Evolutionary conservation across 2,797 vertebrate genomes (phyloP).

Genomic region (Xiphorhynchus erythropygius): DNA sequence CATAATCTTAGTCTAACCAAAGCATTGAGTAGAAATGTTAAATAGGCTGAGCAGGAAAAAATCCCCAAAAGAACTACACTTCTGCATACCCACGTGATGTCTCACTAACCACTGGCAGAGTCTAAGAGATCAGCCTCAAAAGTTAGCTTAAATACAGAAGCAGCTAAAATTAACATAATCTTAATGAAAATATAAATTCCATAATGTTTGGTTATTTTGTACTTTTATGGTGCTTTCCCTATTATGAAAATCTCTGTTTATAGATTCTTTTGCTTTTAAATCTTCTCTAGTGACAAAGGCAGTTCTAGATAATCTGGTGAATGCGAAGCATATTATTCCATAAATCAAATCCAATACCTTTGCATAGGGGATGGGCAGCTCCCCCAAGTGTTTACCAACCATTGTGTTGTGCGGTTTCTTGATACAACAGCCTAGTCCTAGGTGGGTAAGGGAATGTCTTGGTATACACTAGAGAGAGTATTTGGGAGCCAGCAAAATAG

Average conservation of each 20-base stretch:
- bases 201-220: not conserved
- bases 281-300: not conserved
- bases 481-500: not conserved
- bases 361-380: not conserved
- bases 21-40: not conserved
- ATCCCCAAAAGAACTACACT: not conserved
- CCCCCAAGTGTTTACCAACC: constrained; percentile 1
- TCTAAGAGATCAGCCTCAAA: not conserved
- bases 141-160: not conserved
- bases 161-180: not conserved
- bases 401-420: not conserved
- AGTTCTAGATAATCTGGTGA: not conserved
- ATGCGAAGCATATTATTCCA: not conserved
- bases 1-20: not conserved
- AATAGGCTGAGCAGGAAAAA: not conserved
- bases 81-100: not conserved
- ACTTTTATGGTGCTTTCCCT: not conserved
- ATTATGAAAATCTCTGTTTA: not conserved
- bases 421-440: not conserved
- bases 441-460: not conserved
- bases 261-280: not conserved
- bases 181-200: not conserved
- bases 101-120: not conserved
- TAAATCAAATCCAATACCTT: not conserved
- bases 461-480: not conserved